These are phyloP conservation scores for Smittia aterrima DNA, from an alignment of 2,888 invertebrate genomes.

Conservation along the genomic window DNA sequence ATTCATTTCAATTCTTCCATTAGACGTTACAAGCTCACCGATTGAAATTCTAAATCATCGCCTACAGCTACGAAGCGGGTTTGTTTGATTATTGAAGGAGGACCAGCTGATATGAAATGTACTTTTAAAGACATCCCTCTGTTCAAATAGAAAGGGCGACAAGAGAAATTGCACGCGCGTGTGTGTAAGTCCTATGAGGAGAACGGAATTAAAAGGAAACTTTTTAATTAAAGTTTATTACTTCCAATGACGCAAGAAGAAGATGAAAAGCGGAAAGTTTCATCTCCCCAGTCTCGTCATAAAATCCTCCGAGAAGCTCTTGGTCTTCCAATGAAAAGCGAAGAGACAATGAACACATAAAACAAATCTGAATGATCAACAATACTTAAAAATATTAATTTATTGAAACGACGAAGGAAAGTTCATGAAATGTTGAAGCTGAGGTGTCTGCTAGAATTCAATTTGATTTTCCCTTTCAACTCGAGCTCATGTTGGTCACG, in stretches of 20 bases:
- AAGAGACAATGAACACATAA: conserved; percentile 28
- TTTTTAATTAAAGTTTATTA: conserved; percentile 40
- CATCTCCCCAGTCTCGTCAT: too few species aligned
- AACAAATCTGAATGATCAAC: conserved; percentile 31
- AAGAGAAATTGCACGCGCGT: not conserved
- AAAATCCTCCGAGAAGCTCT: too few species aligned
- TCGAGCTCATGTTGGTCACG: conserved; percentile 29
- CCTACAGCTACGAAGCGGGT: not conserved
- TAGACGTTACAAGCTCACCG: not conserved
- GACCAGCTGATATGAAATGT: conserved; percentile 30
- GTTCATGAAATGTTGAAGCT: not conserved
- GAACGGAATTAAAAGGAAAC: not conserved
- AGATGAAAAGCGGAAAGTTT: not conserved
- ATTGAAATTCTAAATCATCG: conserved; percentile 2
- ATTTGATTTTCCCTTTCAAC: not conserved
- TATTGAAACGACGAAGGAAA: conserved; percentile 10
- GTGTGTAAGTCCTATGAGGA: not conserved
- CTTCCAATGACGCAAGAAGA: not conserved
- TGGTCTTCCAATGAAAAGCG: not conserved
- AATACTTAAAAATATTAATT: conserved; percentile 33
- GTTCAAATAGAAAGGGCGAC: not conserved
- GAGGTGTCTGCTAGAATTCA: not conserved
- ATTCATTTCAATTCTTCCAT: too few species aligned
- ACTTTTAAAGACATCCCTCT: conserved; percentile 19
- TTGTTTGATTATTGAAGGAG: conserved; percentile 13